Base-by-base conservation (phyloP, 2,888 invertebrate genomes). In the Tetheella fluctuosa region DNA sequence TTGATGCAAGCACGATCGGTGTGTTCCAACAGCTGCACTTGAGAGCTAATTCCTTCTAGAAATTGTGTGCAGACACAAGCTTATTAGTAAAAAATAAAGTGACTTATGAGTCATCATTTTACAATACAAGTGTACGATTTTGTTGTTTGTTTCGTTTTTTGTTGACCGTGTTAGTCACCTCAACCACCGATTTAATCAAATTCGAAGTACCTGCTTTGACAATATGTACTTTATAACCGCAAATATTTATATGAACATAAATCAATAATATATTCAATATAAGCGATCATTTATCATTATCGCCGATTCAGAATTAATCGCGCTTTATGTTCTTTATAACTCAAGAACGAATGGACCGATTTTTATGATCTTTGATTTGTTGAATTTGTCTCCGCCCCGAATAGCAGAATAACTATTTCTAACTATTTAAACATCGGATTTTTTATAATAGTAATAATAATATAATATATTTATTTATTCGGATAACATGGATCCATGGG, bases 91-190 rank as follows among this genome's bases (percentile, higher is more conserved):
- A n/a, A n/a, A n/a, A n/a, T n/a, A n/a, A 48, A 20, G 20, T 48
- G 48, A 48, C 48, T 48, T 20, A 58, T 34, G 52, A 17, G 52
- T 34, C 34, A 48, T 42, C 42, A 28, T 23, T 55, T 15, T 20
- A 39, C 28, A 25, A 17, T 53, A 17, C 48, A 7, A 28, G 6
- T 20, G 15, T 57, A 52, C 34, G 34, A 52, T 52, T 52, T 34
- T n/a, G 42, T 12, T 34, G 52, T 52, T 52, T 58, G 34, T 52
- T 2, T 23, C 42, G 42, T 58, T 58, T 48, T 57, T 13, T 52
- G 37, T 15, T 34, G 12, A 34, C 2, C 34, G n/a, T 39, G 39
- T 37, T 39, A n/a, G 15, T n/a, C 39, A 39, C 15, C 39, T n/a
- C 39, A n/a, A 39, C 10, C n/a, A n/a, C n/a, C 5, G 39, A n/a